Base-by-base conservation (phyloP, 2,113 vertebrate species). In the Anseranas semipalmata region DNA sequence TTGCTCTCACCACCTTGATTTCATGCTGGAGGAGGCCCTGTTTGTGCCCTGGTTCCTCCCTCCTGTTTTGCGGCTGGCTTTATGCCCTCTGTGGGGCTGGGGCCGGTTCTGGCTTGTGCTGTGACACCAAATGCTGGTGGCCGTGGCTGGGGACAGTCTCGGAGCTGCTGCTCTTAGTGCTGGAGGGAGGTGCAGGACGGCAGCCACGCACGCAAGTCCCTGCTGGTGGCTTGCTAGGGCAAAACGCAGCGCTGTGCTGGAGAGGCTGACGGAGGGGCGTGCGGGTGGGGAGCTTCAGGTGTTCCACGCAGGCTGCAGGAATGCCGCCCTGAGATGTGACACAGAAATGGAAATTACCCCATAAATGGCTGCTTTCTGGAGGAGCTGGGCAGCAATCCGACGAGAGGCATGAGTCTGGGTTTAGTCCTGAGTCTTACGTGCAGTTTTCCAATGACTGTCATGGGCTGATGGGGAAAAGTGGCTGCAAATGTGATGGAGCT, bases 261-360 rank as follows among this genome's bases (percentile, higher is more conserved):
- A 12, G 50, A 10, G 50, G 58, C 60, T 11, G 25, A 0, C 1
- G 65, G 39, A 6, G 6, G 25, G n/a, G 28, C 14, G 0, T 12
- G 17, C 16, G 15, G 11, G 12, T 8, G 15, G n/a, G 37, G 7
- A 70, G 10, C 79, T 20, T n/a, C 4, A 2, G 70, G 39, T 39
- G 7, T 45, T 43, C 33, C 60, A 3, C 5, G 28, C 33, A 33
- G 58, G 2, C 65, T 15, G 25, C 41, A 17, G 50, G 21, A 65
- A 3, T 10, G 10, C 56, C 4, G 1, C 18, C 73, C 32, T 1
- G 32, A 35, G 66, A 4, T 20, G 30, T 3, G 33, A 9, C 15
- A 6, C 30, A 24, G 90, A 30, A 32, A 46, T 12, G 53, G 39
- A 48, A 48, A 19, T 7, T 48, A 20, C 19, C 46, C 46, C 20